These are phyloP conservation scores for Chiroxiphia lanceolata DNA, from an alignment of 2,797 vertebrate genomes.

Conservation along the genomic window DNA sequence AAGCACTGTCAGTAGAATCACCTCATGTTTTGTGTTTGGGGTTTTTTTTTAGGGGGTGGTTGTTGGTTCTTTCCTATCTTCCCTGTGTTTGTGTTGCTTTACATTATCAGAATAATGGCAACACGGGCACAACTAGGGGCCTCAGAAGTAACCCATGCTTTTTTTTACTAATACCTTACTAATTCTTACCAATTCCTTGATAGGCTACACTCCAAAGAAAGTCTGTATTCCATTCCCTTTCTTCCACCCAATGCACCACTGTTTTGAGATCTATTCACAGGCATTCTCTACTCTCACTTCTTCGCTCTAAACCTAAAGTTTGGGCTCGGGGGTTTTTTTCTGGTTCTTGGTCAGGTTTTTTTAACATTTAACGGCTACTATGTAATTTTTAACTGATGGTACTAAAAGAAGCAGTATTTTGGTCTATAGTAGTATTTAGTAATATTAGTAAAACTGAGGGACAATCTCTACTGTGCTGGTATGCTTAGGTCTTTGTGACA, in stretches of 20 bases:
- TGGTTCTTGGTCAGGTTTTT: neutral
- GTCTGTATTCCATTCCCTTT: neutral
- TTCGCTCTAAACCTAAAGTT: neutral
- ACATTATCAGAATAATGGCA: neutral
- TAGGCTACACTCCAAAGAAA: neutral
- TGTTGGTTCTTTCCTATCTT: neutral
- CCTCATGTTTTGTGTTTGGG: neutral
- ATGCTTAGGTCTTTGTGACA: neutral
- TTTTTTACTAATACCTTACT: neutral
- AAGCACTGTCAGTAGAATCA: neutral
- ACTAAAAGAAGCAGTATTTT: neutral
- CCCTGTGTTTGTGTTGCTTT: neutral
- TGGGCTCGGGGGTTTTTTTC: rapidly evolving
- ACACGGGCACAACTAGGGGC: neutral
- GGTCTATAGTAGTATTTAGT: no score
- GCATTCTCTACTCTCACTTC: neutral
- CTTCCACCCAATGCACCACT: neutral
- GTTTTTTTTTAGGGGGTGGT: neutral
- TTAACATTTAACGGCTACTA: neutral
- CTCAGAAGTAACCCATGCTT: neutral
- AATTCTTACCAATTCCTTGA: neutral
- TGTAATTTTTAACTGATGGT: neutral
- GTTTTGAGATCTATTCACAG: neutral
- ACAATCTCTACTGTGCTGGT: neutral
- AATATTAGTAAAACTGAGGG: neutral